These are phyloP conservation scores for Archips crataeganus DNA, from an alignment of 2,888 invertebrate genomes.

Conservation along the genomic window DNA sequence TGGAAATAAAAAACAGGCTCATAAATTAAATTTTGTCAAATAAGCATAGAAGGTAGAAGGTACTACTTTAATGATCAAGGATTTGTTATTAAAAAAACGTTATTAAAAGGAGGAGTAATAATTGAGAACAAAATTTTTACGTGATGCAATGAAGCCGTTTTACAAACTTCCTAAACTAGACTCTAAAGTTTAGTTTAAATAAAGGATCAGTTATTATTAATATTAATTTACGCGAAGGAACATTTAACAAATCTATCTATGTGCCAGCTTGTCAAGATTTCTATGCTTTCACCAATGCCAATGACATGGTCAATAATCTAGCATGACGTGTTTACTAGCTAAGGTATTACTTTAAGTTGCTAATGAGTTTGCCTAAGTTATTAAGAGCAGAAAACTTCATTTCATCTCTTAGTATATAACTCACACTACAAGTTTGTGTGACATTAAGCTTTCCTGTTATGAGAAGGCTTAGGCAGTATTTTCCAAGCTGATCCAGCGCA, in stretches of 20 bases:
- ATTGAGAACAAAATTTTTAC: too few species aligned
- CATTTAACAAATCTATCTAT: conserved; percentile 29
- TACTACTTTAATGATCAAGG: too few species aligned
- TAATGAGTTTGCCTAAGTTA: background rate
- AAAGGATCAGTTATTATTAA: conserved; percentile 29
- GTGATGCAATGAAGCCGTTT: too few species aligned
- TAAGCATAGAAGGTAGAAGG: background rate
- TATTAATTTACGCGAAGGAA: conserved; percentile 33
- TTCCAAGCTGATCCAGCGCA: too few species aligned
- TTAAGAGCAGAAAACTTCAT: too few species aligned
- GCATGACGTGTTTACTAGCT: conserved; percentile 48
- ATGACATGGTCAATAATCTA: conserved; percentile 62
- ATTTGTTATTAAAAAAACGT: too few species aligned
- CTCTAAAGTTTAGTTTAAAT: background rate
- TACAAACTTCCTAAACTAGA: background rate
- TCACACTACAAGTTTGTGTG: too few species aligned
- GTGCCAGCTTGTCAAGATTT: conserved; percentile 23
- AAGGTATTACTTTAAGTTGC: conserved; percentile 20
- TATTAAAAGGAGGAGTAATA: too few species aligned
- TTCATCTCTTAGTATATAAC: too few species aligned
- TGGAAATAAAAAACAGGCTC: background rate
- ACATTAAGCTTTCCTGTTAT: too few species aligned
- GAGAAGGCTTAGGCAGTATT: too few species aligned
- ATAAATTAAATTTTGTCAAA: background rate
- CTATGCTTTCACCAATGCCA: conserved; percentile 72